Conservation (phyloP, 2,797 vertebrate species). For the Caiman crocodilus region DNA sequence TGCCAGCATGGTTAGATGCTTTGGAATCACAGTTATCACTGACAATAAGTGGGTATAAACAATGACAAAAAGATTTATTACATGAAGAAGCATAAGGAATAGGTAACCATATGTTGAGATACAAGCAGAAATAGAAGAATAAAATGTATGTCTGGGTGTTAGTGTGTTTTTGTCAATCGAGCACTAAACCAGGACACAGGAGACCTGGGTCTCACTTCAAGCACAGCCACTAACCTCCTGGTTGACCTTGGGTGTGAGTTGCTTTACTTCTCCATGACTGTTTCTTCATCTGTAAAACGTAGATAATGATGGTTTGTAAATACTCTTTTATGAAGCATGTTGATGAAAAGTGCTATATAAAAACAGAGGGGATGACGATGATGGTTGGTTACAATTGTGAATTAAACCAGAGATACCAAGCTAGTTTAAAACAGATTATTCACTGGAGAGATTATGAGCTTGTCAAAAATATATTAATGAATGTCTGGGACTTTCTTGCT, state of each 20-base stretch:
- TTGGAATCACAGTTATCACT: too few species aligned
- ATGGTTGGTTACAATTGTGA: neutral
- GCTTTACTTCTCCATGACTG: neutral
- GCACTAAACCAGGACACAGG: neutral
- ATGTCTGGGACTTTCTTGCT: slow-evolving; percentile 66
- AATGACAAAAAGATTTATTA: too few species aligned
- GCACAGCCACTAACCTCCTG: slow-evolving; percentile 5
- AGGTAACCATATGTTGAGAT: too few species aligned
- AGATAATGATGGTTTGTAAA: neutral
- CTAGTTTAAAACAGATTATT: slow-evolving; percentile 60
- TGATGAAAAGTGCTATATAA: slow-evolving; percentile 23
- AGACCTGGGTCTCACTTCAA: slow-evolving; percentile 18
- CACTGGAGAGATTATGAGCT: slow-evolving; percentile 58
- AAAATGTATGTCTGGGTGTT: too few species aligned
- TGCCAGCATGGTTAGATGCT: too few species aligned
- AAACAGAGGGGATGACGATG: slow-evolving; percentile 36
- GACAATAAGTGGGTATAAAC: too few species aligned
- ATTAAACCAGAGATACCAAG: slow-evolving; percentile 61
- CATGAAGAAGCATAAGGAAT: too few species aligned
- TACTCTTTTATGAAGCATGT: slow-evolving; percentile 33
- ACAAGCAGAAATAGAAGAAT: too few species aligned
- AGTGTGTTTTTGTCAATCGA: too few species aligned
- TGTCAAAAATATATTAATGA: slow-evolving; percentile 71
- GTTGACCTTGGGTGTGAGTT: neutral
- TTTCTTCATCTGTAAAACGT: slow-evolving; percentile 20